Conservation (phyloP, 1,140 invertebrate genomes). For the Lepidurus apus region DNA sequence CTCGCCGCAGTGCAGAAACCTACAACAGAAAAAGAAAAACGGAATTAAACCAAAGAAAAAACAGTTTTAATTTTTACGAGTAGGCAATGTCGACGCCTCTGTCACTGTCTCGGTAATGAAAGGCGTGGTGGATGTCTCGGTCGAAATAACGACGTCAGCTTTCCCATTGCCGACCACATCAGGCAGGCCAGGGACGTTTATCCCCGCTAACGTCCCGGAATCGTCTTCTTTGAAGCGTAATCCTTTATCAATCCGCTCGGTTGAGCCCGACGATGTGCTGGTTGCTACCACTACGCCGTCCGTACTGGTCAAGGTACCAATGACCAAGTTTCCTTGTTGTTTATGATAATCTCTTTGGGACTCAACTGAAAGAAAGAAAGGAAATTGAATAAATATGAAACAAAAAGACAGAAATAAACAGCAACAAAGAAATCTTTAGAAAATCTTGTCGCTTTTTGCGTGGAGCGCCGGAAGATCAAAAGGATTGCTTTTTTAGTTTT, state of each 20-base stretch:
- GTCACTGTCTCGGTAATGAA: not conserved
- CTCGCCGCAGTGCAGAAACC: constrained; percentile 74
- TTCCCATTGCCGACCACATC: not conserved
- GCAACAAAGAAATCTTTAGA: constrained; percentile 9
- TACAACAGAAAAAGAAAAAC: constrained; percentile 44
- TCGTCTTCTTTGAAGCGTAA: not conserved
- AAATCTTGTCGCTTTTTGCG: not conserved
- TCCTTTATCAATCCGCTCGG: no score
- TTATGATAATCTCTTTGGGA: constrained; percentile 81
- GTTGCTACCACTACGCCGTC: not conserved
- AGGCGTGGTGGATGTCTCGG: not conserved
- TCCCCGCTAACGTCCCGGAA: not conserved
- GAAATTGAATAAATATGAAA: not conserved
- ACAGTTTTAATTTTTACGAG: constrained; percentile 10
- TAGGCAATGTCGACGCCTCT: not conserved
- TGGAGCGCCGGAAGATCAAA: not conserved
- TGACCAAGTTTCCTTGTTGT: constrained; percentile 51
- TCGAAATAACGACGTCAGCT: not conserved
- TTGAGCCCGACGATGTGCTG: not conserved
- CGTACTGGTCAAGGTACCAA: constrained; percentile 37
- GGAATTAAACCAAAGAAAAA: not conserved
- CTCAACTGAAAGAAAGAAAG: constrained; percentile 59
- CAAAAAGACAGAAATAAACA: not conserved
- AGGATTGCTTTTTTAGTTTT: not conserved
- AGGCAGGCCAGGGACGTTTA: not conserved